phyloP scores from a whole-genome alignment of 2,113 vertebrate species.

The Phaetusa simplex region DNA sequence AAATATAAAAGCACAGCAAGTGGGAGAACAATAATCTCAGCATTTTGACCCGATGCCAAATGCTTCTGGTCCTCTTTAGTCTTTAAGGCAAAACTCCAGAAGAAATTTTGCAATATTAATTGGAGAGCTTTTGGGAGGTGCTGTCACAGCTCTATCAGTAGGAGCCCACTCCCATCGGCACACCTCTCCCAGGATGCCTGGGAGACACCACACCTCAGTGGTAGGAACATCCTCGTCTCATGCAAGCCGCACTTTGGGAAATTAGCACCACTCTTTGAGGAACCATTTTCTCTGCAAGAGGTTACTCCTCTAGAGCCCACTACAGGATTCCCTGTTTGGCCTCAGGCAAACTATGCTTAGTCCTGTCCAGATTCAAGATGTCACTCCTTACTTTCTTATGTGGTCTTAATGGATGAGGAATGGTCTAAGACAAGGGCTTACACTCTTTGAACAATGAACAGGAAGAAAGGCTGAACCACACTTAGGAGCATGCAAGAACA shows the following conservation, averaged over 20 bases:
- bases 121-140: not conserved
- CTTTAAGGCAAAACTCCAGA: not conserved
- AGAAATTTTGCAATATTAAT: not conserved
- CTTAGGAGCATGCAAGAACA: not conserved
- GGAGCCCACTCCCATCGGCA: not conserved
- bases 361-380: not conserved
- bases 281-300: not conserved
- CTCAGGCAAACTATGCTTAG: not conserved
- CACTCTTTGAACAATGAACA: not conserved
- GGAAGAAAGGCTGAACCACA: not conserved
- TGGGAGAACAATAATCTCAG: not conserved
- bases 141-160: not conserved
- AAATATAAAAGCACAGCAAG: not conserved
- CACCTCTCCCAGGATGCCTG: not conserved
- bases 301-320: not conserved
- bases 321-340: not conserved
- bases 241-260: not conserved
- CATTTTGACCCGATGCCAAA: not conserved
- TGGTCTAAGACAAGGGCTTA: not conserved
- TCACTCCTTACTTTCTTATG: not conserved
- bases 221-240: accelerated
- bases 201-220: accelerated
- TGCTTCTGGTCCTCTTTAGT: not conserved
- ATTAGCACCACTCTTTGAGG: not conserved
- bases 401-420: not conserved